phyloP scores from a whole-genome alignment of 2,888 invertebrate genomes.

The Drosophila helvetica region DNA sequence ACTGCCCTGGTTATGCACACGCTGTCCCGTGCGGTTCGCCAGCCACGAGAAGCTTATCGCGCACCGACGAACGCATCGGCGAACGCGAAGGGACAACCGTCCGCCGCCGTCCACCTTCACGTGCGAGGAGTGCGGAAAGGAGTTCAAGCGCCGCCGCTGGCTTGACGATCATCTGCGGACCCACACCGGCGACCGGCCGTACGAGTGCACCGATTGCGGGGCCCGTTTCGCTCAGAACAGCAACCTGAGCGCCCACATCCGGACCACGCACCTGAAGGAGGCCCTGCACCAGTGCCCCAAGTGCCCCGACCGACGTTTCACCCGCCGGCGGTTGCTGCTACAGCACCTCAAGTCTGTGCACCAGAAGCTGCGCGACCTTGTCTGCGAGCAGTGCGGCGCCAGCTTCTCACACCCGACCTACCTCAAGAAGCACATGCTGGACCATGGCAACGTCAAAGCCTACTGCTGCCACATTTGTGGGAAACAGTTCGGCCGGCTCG shows the following conservation, averaged over 20 bases:
- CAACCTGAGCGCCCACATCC: neutral
- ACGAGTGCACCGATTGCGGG: conserved; percentile 92
- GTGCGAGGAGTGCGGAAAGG: conserved; percentile 25
- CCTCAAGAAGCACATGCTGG: conserved; percentile 1
- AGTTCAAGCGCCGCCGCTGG: conserved; percentile 84
- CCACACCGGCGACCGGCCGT: conserved; percentile 92
- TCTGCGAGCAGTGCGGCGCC: neutral
- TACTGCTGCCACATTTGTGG: conserved; percentile 93
- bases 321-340: neutral
- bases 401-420: neutral
- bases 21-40: conserved; percentile 14
- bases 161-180: conserved; percentile 92
- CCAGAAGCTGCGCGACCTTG: neutral
- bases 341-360: neutral
- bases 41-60: neutral
- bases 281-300: neutral
- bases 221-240: conserved; percentile 86
- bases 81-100: neutral
- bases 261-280: neutral
- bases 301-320: neutral
- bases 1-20: conserved; percentile 13
- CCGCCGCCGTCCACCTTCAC: neutral
- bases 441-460: conserved; percentile 87
- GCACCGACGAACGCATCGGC: conserved; percentile 8
- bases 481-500: conserved; percentile 92